Base-by-base conservation (phyloP, 2,888 invertebrate genomes). In the Mechanitis messenoides region DNA sequence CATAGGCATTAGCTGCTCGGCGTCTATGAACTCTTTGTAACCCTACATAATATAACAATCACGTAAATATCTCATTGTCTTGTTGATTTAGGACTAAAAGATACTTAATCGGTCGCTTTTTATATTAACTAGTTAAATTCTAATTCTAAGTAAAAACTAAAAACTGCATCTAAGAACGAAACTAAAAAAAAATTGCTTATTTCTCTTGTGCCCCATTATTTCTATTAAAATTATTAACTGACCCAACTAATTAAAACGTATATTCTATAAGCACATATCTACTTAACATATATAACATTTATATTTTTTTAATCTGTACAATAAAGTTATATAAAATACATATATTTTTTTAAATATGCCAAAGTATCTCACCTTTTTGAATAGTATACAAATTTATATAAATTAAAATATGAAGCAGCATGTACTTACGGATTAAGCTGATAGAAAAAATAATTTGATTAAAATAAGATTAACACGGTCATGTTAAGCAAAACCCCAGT, bases 11-110 rank as follows among this genome's bases (percentile, higher is more conserved):
- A 96, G 91, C 81, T 95, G 95, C 91, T 96, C 96, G 64, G 96
- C 96, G 87, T 96, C 96, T 81, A 95, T 95, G 91, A 95, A 95
- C 84, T 96, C 96, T 92, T 95, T 96, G 92, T 95, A 96, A 77
- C 95, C 95, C 96, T 97, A 83, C 65, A 74, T 58, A 68, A 69
- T 79, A 70, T 66, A 61, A 69, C 61, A 46, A 59, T 7, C 11
- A 7, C 20, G 4, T 31, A 20, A 28, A 31, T 31, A 55, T 35
- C 45, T 53, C 28, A 28, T 28, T 33, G 35, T 57, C 45, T 53
- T 53, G 6, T 9, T 9, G 9, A 3, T 42, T 42, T 9, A 42
- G 3, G 42, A 42, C 42, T 42, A 38, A 38, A 38, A 38, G 2
- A 38, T 38, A 38, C 38, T 7, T 38, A 38, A 38, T 38, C 38